Conservation (phyloP, 2,113 vertebrate genomes). For the Myiozetetes cayanensis region DNA sequence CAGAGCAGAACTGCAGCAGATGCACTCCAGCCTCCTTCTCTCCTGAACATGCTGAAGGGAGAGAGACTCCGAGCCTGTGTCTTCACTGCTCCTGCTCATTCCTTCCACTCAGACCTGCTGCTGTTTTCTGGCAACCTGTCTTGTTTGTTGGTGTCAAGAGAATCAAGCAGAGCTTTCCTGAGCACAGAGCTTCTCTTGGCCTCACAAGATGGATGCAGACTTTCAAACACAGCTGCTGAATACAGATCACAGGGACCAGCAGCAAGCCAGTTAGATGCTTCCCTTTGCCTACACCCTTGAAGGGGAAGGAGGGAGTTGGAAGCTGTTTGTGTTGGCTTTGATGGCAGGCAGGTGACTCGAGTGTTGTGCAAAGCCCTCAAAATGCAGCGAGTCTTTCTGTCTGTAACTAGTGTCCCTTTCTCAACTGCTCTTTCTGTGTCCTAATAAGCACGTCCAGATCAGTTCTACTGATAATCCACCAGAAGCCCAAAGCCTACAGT, state of each 20-base stretch:
- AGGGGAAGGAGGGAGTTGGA: not conserved
- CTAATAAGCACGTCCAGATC: not conserved
- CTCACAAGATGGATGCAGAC: not conserved
- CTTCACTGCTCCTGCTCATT: not conserved
- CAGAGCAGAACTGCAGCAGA: not conserved
- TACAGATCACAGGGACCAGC: not conserved
- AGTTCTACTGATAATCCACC: not conserved
- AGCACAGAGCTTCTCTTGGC: not conserved
- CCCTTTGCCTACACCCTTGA: not conserved
- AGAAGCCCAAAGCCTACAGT: not conserved
- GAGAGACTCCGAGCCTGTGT: not conserved
- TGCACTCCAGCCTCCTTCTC: rapidly evolving
- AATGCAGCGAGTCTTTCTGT: not conserved
- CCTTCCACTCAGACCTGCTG: not conserved
- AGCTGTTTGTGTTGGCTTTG: not conserved
- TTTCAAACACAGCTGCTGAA: not conserved
- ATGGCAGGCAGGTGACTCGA: not conserved
- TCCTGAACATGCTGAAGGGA: not conserved
- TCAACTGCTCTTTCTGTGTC: not conserved
- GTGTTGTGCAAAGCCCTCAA: not conserved
- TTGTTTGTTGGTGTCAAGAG: not conserved
- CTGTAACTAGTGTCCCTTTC: not conserved
- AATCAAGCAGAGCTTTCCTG: not conserved
- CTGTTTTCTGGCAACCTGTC: not conserved
- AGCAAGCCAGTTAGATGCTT: not conserved